A percentile compares a stretch with the other conserved stretches of the same genome.
phyloP scores from a whole-genome alignment of 2,113 vertebrate species.

The Elephas maximus region DNA sequence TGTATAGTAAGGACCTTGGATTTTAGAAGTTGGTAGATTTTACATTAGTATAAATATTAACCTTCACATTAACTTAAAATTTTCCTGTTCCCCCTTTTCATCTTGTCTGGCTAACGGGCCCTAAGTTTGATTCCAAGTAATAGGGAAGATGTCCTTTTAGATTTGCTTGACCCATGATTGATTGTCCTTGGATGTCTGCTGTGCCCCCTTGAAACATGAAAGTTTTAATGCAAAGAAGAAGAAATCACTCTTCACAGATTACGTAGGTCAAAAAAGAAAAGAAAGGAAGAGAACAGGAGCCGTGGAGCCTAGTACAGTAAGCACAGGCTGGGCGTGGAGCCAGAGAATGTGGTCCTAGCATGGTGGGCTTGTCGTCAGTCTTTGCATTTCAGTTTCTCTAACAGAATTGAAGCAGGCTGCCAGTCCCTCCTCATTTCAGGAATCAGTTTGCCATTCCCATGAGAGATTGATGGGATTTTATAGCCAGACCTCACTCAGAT shows the following conservation, averaged over 20 bases:
- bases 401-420: neutral
- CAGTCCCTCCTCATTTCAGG: neutral
- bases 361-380: neutral
- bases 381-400: conserved; percentile 28
- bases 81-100: neutral
- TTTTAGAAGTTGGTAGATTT: neutral
- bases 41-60: neutral
- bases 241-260: neutral
- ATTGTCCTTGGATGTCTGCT: neutral
- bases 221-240: conserved; percentile 24
- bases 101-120: neutral
- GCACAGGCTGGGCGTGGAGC: neutral
- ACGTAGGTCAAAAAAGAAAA: neutral
- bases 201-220: neutral
- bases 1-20: neutral
- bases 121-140: neutral
- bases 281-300: neutral
- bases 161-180: neutral
- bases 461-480: conserved; percentile 35
- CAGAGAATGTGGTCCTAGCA: conserved; percentile 19
- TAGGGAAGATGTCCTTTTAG: neutral
- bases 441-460: neutral
- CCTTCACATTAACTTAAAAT: neutral
- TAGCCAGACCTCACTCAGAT: neutral
- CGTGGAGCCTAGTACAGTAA: neutral